A percentile compares a stretch with the other conserved stretches of the same genome.
Evolutionary conservation across 1,140 invertebrate genomes (phyloP).

Genomic region (Lordiphosa collinella): DNA sequence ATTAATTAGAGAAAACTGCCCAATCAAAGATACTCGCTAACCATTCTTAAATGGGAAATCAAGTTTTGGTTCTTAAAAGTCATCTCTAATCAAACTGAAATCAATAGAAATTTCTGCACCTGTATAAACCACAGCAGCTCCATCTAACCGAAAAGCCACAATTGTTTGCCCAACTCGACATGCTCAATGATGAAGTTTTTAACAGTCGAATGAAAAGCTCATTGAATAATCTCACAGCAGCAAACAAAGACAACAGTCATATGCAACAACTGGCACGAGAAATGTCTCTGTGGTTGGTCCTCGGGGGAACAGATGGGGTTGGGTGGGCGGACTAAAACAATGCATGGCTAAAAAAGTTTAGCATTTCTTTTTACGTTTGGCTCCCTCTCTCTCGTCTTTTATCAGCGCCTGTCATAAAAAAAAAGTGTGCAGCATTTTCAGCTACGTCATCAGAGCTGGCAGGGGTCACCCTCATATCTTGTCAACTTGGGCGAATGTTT

Average conservation of each 20-base stretch:
- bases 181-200: conserved; percentile 45
- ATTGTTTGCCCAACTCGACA: conserved; percentile 30
- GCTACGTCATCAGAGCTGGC: conserved; percentile 52
- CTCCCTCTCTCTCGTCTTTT: conserved; percentile 30
- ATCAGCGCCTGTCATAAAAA: conserved; percentile 66
- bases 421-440: conserved; percentile 67
- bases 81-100: too few species aligned
- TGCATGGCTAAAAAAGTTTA: conserved; percentile 63
- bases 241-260: conserved; percentile 30
- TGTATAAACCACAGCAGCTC: conserved; percentile 2
- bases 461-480: conserved; percentile 45
- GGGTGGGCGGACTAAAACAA: conserved; percentile 17
- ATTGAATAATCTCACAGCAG: conserved; percentile 52
- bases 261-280: conserved; percentile 38
- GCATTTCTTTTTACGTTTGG: conserved; percentile 42
- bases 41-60: too few species aligned
- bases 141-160: conserved; percentile 11
- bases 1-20: too few species aligned
- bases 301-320: conserved; percentile 28
- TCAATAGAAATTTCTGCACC: neutral
- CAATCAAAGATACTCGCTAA: too few species aligned
- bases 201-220: conserved; percentile 56
- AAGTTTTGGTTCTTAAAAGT: too few species aligned
- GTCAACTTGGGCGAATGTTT: conserved; percentile 60
- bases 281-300: conserved; percentile 41